A percentile compares a stretch with the other conserved stretches of the same genome.
phyloP scores from a whole-genome alignment of 2,113 vertebrate species.

The Aramus guarauna region DNA sequence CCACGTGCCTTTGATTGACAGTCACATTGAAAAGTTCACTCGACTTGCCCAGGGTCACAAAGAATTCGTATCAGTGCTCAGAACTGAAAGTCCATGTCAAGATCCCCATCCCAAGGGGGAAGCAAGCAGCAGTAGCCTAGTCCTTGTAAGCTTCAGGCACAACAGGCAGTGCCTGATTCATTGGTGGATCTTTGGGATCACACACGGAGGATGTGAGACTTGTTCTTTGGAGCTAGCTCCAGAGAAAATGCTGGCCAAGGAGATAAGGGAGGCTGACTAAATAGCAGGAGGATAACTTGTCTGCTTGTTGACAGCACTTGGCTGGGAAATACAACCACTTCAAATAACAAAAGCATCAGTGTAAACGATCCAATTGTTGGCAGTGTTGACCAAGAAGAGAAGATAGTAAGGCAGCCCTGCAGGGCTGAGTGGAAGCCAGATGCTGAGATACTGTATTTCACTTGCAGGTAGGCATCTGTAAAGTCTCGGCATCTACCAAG shows the following conservation, averaged over 20 bases:
- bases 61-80: background rate
- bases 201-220: background rate
- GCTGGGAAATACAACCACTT: background rate
- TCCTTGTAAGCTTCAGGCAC: accelerated
- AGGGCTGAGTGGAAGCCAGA: background rate
- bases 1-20: background rate
- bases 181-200: background rate
- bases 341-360: background rate
- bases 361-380: background rate
- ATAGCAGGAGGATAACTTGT: background rate
- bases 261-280: background rate
- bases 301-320: background rate
- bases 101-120: background rate
- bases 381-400: background rate
- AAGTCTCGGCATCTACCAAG: background rate
- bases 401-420: background rate
- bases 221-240: background rate
- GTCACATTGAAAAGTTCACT: background rate
- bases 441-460: background rate
- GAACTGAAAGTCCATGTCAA: background rate
- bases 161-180: background rate
- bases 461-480: background rate
- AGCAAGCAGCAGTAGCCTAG: background rate
- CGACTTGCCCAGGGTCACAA: accelerated
- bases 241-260: background rate